Base-by-base conservation (phyloP, 2,113 vertebrate species). In the Sceloporus undulatus region DNA sequence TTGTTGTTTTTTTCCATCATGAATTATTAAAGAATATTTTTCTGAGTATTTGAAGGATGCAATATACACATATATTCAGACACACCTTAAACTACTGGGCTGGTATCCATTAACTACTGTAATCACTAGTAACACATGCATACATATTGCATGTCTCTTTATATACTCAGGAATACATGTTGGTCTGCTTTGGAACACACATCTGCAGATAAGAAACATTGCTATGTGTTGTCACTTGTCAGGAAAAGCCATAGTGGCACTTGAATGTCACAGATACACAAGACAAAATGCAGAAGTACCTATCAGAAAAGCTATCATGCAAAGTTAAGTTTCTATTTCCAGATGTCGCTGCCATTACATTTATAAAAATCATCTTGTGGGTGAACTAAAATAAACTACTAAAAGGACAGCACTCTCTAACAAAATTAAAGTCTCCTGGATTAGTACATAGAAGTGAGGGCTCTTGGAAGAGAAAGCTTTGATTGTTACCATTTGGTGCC, bases 291-390 rank as follows among this genome's bases (percentile, higher is more conserved):
- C 48, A 48, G 48, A 34, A 84, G 74, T 56, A 71, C 29, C 21
- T 82, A 52, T 52, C 71, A 70, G 56, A 5, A 27, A 82, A 82
- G 38, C 11, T 25, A 9, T 48, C 18, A 29, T 70, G 11, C 0
- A 5, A 52, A 70, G 38, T 48, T 86, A 56, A 59, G 2, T 85
- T 34, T 90, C 73, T 76, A 21, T 56, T 42, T 90, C 71, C 0
- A 59, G 27, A 2, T 83, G 52, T 76, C 92, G 92, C 82, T 70
- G 77, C 1, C n/a, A 85, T 66, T 83, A 81, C 87, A 83, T 42
- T 25, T 10, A 84, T 2, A 5, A n/a, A 92, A 79, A 78, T 89
- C 78, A 18, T 59, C 3, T 82, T 27, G 7, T n/a, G 25, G 27
- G 29, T 29, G 7, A 52, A 40, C 66, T 48, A 52, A 84, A 40